A percentile compares a stretch with the other conserved stretches of the same genome.
phyloP scores from a whole-genome alignment of 2,797 vertebrate species.

The Sebastes ruberrimus region DNA sequence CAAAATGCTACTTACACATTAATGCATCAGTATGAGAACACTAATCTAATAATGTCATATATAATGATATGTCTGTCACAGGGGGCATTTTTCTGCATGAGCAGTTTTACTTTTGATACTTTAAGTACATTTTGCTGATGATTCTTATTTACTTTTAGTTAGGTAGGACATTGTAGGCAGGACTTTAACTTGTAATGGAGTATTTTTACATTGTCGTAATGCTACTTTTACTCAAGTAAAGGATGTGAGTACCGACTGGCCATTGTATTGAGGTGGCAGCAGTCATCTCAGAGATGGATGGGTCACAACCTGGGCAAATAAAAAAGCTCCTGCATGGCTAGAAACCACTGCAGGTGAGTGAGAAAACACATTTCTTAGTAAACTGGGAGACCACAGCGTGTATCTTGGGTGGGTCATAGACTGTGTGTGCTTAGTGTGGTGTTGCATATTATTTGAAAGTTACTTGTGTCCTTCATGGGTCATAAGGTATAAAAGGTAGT shows the following conservation, averaged over 20 bases:
- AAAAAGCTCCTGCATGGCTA: background rate
- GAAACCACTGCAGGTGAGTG: background rate
- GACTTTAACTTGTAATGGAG: background rate
- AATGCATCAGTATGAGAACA: background rate
- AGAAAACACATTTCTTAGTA: background rate
- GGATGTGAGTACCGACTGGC: background rate
- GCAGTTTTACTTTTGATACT: background rate
- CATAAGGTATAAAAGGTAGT: background rate
- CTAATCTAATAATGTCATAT: background rate
- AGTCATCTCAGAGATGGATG: too few relatives aligned
- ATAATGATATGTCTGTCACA: background rate
- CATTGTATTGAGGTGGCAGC: background rate
- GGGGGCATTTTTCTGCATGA: background rate
- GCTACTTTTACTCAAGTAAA: background rate
- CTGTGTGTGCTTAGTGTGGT: background rate
- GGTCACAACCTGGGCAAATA: background rate
- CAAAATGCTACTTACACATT: too few relatives aligned
- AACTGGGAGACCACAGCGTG: too few relatives aligned
- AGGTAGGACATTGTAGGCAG: background rate
- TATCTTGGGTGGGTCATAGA: background rate
- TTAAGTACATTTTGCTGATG: background rate
- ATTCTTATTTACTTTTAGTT: background rate
- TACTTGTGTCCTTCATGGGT: slow-evolving; percentile 9
- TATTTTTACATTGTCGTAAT: background rate
- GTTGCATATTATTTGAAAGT: background rate